Percentiles rank a stretch among this genome's conserved stretches.
phyloP scores from a whole-genome alignment of 1,140 invertebrate species.

The Argopecten irradians region DNA sequence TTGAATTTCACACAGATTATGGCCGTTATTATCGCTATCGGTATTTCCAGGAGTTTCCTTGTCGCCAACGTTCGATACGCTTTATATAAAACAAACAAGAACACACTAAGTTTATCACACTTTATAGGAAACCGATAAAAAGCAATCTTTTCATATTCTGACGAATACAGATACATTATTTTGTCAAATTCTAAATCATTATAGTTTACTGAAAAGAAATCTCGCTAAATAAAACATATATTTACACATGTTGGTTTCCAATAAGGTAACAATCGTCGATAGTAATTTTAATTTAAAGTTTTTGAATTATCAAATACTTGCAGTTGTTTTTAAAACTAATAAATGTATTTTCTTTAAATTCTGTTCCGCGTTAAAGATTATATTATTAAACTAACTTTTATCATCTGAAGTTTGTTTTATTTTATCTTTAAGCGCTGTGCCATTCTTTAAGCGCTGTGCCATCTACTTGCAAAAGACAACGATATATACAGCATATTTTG shows the following conservation, averaged over 20 bases:
- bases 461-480: too few relatives aligned
- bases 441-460: too few relatives aligned
- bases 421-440: too few relatives aligned
- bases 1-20: not conserved
- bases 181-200: not conserved
- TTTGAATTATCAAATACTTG: not conserved
- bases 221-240: not conserved
- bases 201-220: not conserved
- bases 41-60: slow-evolving; percentile 21
- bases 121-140: not conserved
- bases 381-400: too few relatives aligned
- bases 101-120: not conserved
- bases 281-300: not conserved
- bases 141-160: not conserved
- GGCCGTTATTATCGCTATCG: not conserved
- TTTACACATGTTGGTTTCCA: not conserved
- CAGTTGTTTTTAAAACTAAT: too few relatives aligned
- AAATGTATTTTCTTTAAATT: too few relatives aligned
- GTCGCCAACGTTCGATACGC: not conserved
- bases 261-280: not conserved
- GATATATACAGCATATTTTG: too few relatives aligned
- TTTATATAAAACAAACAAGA: not conserved
- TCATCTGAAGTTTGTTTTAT: too few relatives aligned
- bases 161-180: not conserved
- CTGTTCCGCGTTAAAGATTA: too few relatives aligned